A percentile compares a stretch with the other conserved stretches of the same genome.
Conservation (phyloP, 2,113 vertebrate genomes). For the Neofelis nebulosa region DNA sequence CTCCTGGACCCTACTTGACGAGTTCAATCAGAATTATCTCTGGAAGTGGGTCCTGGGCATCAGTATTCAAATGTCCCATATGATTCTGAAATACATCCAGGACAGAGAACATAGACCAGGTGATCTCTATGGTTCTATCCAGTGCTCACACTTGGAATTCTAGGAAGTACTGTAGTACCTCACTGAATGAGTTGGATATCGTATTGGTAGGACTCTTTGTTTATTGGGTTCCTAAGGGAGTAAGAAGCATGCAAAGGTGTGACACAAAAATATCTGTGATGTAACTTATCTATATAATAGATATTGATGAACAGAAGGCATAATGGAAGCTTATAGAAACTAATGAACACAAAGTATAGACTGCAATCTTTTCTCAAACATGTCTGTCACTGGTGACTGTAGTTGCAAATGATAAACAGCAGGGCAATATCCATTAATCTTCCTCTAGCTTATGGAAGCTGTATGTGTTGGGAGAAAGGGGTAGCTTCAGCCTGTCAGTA, state of each 20-base stretch:
- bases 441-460: neutral
- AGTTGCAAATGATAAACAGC: neutral
- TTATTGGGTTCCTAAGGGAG: neutral
- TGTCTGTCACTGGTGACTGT: neutral
- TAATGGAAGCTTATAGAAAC: neutral
- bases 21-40: neutral
- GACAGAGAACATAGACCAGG: neutral
- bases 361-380: neutral
- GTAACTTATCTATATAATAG: neutral
- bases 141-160: neutral
- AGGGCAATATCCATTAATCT: neutral
- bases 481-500: neutral
- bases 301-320: neutral
- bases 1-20: neutral
- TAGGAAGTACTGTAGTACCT: neutral
- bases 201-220: neutral
- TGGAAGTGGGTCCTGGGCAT: neutral
- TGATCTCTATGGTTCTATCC: neutral
- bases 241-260: neutral
- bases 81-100: neutral
- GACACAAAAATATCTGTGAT: neutral
- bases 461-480: neutral
- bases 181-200: neutral
- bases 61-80: neutral
- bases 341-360: constrained; percentile 1